phyloP scores from a whole-genome alignment of 2,888 invertebrate genomes.

The Pseudococcus jackbeardsleyi region DNA sequence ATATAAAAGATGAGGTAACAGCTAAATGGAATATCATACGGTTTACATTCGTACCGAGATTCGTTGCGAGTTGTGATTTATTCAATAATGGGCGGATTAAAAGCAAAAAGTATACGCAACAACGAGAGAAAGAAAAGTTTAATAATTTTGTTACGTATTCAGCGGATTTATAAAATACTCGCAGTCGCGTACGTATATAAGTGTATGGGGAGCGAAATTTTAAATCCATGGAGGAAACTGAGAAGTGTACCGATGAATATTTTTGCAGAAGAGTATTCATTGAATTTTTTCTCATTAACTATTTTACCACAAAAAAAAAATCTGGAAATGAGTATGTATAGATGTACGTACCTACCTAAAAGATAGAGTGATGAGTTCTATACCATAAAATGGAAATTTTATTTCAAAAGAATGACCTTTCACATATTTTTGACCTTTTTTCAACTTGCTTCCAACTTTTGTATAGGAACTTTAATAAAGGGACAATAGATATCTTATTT shows the following conservation, averaged over 20 bases:
- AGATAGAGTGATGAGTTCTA: too few species aligned
- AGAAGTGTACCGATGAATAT: background rate
- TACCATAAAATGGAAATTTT: too few species aligned
- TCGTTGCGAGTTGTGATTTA: conserved; percentile 40
- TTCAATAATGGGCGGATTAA: conserved; percentile 55
- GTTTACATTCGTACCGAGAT: conserved; percentile 31
- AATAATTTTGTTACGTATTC: conserved; percentile 44
- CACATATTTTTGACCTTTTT: too few species aligned
- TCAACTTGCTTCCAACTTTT: too few species aligned
- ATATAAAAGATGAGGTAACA: conserved; percentile 56
- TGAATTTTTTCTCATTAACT: too few species aligned
- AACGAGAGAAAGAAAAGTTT: conserved; percentile 47
- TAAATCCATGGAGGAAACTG: background rate
- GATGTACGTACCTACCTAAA: too few species aligned
- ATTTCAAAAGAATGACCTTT: too few species aligned
- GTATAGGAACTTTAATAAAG: too few species aligned
- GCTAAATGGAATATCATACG: conserved; percentile 57
- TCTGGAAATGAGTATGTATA: too few species aligned
- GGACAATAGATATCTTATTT: too few species aligned
- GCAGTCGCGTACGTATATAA: background rate
- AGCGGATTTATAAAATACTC: conserved; percentile 44
- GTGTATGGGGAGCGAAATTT: background rate
- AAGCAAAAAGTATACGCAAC: conserved; percentile 44
- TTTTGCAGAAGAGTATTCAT: background rate
- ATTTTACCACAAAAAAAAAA: too few species aligned